Conservation (phyloP, 37 sponge, comb jelly and placozoan species). For the Halichondria panicea region DNA sequence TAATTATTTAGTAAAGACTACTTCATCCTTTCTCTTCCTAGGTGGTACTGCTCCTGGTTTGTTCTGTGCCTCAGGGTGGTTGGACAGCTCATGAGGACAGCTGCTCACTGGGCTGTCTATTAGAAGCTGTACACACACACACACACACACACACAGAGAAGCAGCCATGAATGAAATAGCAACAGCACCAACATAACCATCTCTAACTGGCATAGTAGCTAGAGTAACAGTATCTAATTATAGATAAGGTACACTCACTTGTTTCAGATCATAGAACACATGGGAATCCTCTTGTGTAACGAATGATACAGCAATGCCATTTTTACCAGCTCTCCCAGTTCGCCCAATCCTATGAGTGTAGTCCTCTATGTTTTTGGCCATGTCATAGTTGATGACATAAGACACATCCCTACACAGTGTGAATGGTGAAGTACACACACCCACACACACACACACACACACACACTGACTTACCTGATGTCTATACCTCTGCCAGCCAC, state of each 20-base stretch:
- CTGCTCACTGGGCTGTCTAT: conserved; percentile 80
- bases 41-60: conserved; percentile 89
- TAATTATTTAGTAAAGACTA: conserved; percentile 62
- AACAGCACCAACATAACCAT: too few relatives aligned
- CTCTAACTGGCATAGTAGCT: neutral
- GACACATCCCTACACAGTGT: conserved; percentile 87
- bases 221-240: neutral
- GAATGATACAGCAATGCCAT: conserved; percentile 92
- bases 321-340: conserved; percentile 94
- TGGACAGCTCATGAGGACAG: conserved; percentile 89
- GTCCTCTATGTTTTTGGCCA: conserved; percentile 97
- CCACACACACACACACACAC: neutral
- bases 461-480: conserved; percentile 66
- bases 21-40: conserved; percentile 90
- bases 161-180: neutral
- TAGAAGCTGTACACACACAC: conserved; percentile 50
- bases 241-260: conserved; percentile 25
- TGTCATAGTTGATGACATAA: conserved; percentile 98
- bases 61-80: conserved; percentile 97
- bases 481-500: conserved; percentile 99
- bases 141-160: neutral
- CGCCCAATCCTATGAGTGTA: conserved; percentile 98
- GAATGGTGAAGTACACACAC: neutral
- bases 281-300: conserved; percentile 94
- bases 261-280: conserved; percentile 94